Base-by-base conservation (phyloP, 2,888 invertebrate genomes). In the Empis livida region DNA sequence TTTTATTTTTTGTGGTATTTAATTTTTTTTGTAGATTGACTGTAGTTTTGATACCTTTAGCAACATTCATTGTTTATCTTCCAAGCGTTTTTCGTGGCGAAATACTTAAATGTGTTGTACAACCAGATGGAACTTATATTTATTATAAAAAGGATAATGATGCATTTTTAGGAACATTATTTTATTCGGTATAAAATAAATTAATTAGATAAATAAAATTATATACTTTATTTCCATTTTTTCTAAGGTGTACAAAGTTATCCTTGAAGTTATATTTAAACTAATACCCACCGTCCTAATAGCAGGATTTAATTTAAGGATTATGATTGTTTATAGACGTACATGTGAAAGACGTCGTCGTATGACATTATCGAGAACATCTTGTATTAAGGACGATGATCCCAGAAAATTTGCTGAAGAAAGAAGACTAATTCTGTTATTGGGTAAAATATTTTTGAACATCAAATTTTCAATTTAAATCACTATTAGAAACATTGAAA, bases 381-480 rank as follows among this genome's bases (percentile, higher is more conserved):
- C 71, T 1, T 67, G 71, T 23, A 71, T 76, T 45, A 76, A 73
- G 51, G 77, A 78, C 54, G 78, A 79, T 44, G 80, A 80, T 64
- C 75, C 76, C 0, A 67, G 78, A 23, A 79, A 79, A 57, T 80
- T 78, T 57, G 80, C 81, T 9, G 82, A 82, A 61, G 82, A 82
- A 58, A 71, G 79, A 40, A 70, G 82, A 10, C 65, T 82, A 32
- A 77, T 81, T 53, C 66, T 82, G 40, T 68, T 82, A 38, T 64
- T 82, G 43, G 80, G 79, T 61, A 35, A 49, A 51, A 47, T n/a
- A n/a, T n/a, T n/a, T n/a, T n/a, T n/a, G n/a, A n/a, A n/a, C n/a
- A n/a, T n/a, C n/a, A n/a, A n/a, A n/a, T n/a, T n/a, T n/a, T n/a
- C n/a, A n/a, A n/a, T n/a, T n/a, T n/a, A n/a, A n/a, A n/a, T n/a